Evolutionary conservation across 2,113 vertebrate genomes (phyloP).

Genomic region (Bombycilla garrulus): DNA sequence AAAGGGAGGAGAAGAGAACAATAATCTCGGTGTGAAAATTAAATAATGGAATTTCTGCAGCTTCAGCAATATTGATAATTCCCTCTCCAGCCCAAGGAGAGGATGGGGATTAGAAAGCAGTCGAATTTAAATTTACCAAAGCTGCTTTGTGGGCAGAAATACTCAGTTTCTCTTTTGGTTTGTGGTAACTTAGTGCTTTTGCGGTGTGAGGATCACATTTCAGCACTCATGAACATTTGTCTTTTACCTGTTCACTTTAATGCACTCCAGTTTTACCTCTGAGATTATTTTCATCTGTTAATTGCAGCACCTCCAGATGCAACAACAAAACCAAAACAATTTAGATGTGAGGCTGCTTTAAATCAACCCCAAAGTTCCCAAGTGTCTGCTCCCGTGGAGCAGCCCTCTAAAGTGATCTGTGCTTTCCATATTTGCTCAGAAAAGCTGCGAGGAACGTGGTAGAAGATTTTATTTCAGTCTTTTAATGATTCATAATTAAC

Average conservation of each 20-base stretch:
- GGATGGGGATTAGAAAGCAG: background rate
- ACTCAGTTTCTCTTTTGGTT: background rate
- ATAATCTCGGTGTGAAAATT: background rate
- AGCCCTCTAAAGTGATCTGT: background rate
- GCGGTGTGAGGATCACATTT: background rate
- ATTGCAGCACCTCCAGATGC: background rate
- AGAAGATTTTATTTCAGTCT: constrained; percentile 20
- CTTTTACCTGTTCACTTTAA: background rate
- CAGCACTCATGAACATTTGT: background rate
- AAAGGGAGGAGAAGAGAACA: background rate
- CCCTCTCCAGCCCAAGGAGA: background rate
- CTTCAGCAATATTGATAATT: background rate
- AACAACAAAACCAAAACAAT: background rate
- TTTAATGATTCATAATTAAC: constrained; percentile 52
- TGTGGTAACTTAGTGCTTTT: background rate
- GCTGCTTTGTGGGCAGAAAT: background rate
- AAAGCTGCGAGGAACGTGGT: background rate
- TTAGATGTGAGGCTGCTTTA: background rate
- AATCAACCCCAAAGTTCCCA: background rate
- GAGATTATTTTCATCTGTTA: background rate
- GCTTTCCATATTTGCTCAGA: background rate
- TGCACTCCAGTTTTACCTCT: background rate
- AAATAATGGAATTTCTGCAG: background rate
- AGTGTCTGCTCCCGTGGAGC: background rate
- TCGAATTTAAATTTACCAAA: background rate